Evolutionary conservation across 2,797 vertebrate species (phyloP), one percentile per base, ranked within the genome.

Genomic region (Siniperca scherzeri): DNA sequence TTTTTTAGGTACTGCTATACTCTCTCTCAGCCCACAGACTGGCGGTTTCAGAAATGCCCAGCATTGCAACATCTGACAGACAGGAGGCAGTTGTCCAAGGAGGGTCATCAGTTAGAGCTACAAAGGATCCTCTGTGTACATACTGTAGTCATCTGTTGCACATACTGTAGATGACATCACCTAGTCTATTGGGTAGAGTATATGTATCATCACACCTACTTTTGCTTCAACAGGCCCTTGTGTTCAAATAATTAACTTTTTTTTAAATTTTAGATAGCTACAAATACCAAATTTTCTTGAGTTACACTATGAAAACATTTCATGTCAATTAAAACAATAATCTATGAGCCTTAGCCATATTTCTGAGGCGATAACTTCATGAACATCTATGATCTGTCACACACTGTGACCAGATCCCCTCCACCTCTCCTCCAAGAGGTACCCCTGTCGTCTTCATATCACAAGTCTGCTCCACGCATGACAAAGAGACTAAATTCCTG

Each of bases 31-130:
- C 9, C 48, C 27, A 30, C 50, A n/a, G n/a, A 46, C 30, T 10
- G 36, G 3, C 12, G 56, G 16, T 46, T 64, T 74, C 19, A 57
- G 44, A 67, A 67, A 87, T 78, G 2, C 52, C 33, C 36, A 33
- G 40, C 5, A 38, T 81, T 81, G 70, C 72, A 73, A 77, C 48
- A 82, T 42, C 50, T 70, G 61, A 78, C 10, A 22, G 22, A 72
- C 27, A 36, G n/a, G 55, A 42, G 12, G 44, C 22, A 42, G 21
- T 40, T 57, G 27, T 79, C 13, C 46, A 21, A 42, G 38, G 14
- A 56, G 16, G 14, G 25, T 75, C 66, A 69, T 75, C 62, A 70
- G 27, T 69, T 52, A 13, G 8, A 61, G 19, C 40, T 77, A 55
- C 36, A 76, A 75, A 52, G 19, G 25, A 74, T 22, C 17, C 25